Evolutionary conservation across 2,113 vertebrate genomes (phyloP), one percentile per base, ranked within the genome.

Genomic region (Forbesichthys papilliferus): DNA sequence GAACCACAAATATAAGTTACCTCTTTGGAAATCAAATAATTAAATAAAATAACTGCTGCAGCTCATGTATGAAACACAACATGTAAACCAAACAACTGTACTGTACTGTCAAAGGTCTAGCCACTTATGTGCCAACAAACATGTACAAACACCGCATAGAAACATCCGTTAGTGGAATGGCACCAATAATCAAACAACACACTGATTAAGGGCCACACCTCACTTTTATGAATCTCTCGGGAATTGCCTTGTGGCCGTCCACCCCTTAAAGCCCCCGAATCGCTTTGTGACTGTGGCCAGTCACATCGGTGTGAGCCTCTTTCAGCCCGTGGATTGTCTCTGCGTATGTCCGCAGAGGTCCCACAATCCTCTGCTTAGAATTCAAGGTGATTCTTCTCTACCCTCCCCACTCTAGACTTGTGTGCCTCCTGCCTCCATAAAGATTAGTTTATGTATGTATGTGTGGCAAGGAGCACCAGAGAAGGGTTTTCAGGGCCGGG

Each of bases 351-450:
- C 13, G 66, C 83, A 49, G 74, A 88, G 84, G 82, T 85, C 81
- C 86, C 85, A 84, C 88, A 90, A 92, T 92, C 90, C 91, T 88
- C 90, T 89, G 79, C 89, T 93, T 93, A 91, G 89, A 90, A 93
- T 93, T 93, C 91, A 93, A 92, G 91, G 89, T 90, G 92, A 93
- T 92, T 86, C 90, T 90, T 91, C 92, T 92, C 90, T 88, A 78
- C 75, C 77, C 82, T 83, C 86, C 87, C 86, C 60, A 82, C 80
- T 78, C 84, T 77, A 79, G 81, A 80, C 86, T 51, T 61, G 83
- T 76, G 73, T 84, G 89, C 88, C 88, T 87, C 90, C 81, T 80
- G 87, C 90, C 85, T 91, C 89, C 91, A 89, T 92, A 91, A 92
- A 92, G 90, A 91, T 49, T 86, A 86, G 87, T 92, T 93, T 92